Percentiles rank a stretch among this genome's conserved stretches.
These are phyloP conservation scores for Colossoma macropomum DNA, from an alignment of 2,113 vertebrate species.

Conservation along the genomic window DNA sequence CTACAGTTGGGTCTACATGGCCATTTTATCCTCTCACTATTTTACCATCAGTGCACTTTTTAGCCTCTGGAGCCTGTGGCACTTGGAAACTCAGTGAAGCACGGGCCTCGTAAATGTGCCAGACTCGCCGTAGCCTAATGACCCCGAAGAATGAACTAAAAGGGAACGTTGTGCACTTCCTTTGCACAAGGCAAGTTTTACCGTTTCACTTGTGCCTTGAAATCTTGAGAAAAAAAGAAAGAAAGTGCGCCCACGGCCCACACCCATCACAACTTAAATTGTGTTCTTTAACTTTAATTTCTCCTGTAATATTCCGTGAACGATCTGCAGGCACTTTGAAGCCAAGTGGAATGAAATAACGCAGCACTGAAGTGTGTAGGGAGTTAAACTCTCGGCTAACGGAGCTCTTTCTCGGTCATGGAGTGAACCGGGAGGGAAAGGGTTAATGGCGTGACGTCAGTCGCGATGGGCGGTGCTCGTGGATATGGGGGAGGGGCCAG, in stretches of 20 bases:
- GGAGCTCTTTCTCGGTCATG: background rate
- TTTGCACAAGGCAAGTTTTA: background rate
- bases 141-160: background rate
- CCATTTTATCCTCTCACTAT: background rate
- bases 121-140: background rate
- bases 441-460: conserved; percentile 79
- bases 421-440: conserved; percentile 59
- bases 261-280: background rate
- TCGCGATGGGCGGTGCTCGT: conserved; percentile 74
- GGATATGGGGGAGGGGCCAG: conserved; percentile 63
- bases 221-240: background rate
- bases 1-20: background rate
- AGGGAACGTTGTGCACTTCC: background rate
- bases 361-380: too few species aligned
- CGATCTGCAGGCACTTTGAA: too few species aligned
- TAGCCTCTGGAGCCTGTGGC: background rate
- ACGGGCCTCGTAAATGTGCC: conserved; percentile 4
- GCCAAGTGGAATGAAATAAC: too few species aligned
- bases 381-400: too few species aligned
- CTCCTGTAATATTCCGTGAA: background rate
- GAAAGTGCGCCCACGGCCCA: background rate
- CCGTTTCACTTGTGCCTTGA: background rate
- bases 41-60: background rate
- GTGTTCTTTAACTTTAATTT: background rate
- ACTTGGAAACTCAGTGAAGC: conserved; percentile 13